Conservation (phyloP, 2,888 invertebrate species). For the Anthoptus insignis region DNA sequence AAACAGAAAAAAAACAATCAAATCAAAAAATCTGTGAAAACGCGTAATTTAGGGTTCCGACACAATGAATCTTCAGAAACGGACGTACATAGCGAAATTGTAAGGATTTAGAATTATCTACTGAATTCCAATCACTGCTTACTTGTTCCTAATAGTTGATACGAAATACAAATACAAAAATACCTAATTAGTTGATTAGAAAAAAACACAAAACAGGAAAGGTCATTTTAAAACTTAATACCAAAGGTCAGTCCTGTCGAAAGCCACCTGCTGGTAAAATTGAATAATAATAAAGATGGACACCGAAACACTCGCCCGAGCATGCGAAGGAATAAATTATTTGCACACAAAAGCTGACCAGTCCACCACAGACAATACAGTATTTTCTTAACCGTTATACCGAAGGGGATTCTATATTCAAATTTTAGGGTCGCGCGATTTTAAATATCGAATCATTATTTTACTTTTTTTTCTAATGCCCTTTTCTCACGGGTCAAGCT, state of each 20-base stretch:
- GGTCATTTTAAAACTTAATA: too few species aligned
- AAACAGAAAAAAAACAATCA: too few species aligned
- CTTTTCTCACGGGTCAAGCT: conserved; percentile 85
- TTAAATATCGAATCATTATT: conserved; percentile 67
- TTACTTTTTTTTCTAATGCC: conserved; percentile 59
- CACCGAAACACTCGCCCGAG: conserved; percentile 60
- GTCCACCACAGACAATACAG: conserved; percentile 62
- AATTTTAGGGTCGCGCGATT: conserved; percentile 82
- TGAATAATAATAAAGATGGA: conserved; percentile 80
- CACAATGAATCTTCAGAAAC: too few species aligned
- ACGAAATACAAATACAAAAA: too few species aligned
- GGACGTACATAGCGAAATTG: too few species aligned
- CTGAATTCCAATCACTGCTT: too few species aligned
- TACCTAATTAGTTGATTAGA: conserved; percentile 19
- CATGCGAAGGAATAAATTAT: conserved; percentile 78
- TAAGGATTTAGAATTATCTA: too few species aligned
- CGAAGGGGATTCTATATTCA: conserved; percentile 81
- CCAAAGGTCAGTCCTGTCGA: conserved; percentile 78
- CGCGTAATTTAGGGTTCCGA: too few species aligned
- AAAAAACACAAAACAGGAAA: conserved; percentile 25
- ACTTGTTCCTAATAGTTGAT: too few species aligned
- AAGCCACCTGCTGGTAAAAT: conserved; percentile 72
- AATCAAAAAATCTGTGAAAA: too few species aligned
- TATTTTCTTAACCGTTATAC: conserved; percentile 75
- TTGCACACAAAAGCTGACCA: conserved; percentile 70